phyloP scores from a whole-genome alignment of 2,888 invertebrate species.

The Podabrus alpinus region DNA sequence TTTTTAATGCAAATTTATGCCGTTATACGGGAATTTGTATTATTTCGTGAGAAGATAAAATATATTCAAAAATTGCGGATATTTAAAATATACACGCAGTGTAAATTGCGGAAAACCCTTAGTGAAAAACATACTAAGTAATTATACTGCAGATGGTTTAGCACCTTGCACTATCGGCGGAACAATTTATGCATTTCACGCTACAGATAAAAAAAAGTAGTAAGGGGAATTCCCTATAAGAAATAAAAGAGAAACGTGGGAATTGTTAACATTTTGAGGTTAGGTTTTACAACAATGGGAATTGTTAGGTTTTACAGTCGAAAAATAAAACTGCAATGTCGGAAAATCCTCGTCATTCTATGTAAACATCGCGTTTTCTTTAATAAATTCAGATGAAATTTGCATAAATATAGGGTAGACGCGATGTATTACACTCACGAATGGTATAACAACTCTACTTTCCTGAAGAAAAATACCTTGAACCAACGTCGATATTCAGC shows the following conservation, averaged over 20 bases:
- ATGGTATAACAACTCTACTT: constrained; percentile 20
- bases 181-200: neutral
- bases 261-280: neutral
- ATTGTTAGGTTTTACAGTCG: neutral
- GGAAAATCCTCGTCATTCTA: neutral
- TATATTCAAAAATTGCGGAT: neutral
- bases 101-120: constrained; percentile 4
- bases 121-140: neutral
- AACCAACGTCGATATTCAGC: neutral
- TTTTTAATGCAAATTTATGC: neutral
- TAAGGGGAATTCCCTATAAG: neutral
- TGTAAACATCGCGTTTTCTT: constrained; percentile 16
- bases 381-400: constrained; percentile 30
- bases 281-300: neutral
- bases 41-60: neutral
- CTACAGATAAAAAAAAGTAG: neutral
- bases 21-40: neutral
- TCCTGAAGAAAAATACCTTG: constrained; percentile 8
- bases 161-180: neutral
- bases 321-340: neutral
- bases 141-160: neutral
- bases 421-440: constrained; percentile 5
- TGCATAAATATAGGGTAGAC: constrained; percentile 34
- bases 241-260: neutral
- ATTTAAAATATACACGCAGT: constrained; percentile 14